Evolutionary conservation across 2,888 invertebrate genomes (phyloP).

Genomic region (Eilema depressum): DNA sequence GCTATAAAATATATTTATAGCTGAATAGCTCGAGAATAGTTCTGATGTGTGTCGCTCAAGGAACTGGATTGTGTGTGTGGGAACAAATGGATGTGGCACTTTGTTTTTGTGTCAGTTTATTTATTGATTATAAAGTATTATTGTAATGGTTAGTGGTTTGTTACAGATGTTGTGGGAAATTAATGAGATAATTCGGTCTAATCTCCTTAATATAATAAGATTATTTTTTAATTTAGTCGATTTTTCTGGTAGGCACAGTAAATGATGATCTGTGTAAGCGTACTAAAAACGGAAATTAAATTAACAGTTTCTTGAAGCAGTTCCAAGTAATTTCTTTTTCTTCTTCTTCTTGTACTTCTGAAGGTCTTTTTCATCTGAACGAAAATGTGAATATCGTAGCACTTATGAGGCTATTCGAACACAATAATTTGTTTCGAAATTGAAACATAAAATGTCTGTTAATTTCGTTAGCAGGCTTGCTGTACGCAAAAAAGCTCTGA

Average conservation of each 20-base stretch:
- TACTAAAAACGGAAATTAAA: not conserved
- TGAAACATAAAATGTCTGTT: not conserved
- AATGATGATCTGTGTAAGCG: not conserved
- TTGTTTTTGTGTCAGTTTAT: conserved; percentile 14
- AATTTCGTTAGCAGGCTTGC: not conserved
- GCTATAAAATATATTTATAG: conserved; percentile 85
- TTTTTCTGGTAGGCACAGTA: not conserved
- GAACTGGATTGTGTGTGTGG: conserved; percentile 49
- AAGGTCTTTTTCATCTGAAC: not conserved
- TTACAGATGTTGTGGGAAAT: not conserved
- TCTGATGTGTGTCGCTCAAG: conserved; percentile 71
- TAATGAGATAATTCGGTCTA: not conserved
- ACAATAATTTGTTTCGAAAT: not conserved
- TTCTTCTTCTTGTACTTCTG: not conserved
- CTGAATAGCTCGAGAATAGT: conserved; percentile 73
- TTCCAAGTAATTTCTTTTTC: no score
- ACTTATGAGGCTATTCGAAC: no score
- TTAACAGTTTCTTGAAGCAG: no score
- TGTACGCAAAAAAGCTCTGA: no score
- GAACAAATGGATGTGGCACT: conserved; percentile 52
- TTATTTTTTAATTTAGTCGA: not conserved
- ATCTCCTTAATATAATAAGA: not conserved
- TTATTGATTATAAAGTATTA: not conserved
- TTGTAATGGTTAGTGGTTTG: not conserved
- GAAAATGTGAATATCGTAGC: not conserved